These are phyloP conservation scores for Acrobasis consociella DNA, from an alignment of 2,888 invertebrate species.

Conservation along the genomic window DNA sequence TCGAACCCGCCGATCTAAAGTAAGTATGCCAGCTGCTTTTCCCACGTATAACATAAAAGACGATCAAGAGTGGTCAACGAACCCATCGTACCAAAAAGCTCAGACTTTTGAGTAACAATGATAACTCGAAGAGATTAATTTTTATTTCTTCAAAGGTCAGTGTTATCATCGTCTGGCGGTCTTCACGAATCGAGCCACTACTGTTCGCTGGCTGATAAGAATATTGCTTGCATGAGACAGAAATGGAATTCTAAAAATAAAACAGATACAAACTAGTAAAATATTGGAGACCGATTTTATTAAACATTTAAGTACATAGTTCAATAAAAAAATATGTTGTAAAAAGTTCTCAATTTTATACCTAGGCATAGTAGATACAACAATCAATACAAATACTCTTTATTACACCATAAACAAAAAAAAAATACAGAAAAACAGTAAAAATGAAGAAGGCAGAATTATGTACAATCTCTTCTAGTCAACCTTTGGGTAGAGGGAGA, in stretches of 20 bases:
- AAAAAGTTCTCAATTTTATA: too few relatives aligned
- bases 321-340: not conserved
- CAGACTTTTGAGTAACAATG: not conserved
- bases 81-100: not conserved
- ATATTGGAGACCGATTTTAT: not conserved
- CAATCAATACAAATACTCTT: too few relatives aligned
- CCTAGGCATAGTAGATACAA: too few relatives aligned
- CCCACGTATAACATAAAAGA: too few relatives aligned
- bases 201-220: conserved; percentile 3
- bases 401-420: too few relatives aligned
- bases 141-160: conserved; percentile 14
- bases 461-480: too few relatives aligned
- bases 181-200: conserved; percentile 6
- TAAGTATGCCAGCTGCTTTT: too few relatives aligned
- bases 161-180: conserved; percentile 7
- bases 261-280: not conserved
- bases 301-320: not conserved
- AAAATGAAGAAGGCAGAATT: too few relatives aligned
- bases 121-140: not conserved
- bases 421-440: too few relatives aligned
- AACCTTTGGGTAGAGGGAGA: too few relatives aligned
- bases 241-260: conserved; percentile 7
- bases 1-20: too few relatives aligned
- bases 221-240: not conserved
- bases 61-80: not conserved